Evolutionary conservation across 2,113 vertebrate species (phyloP).

Genomic region (Microtus montanus): DNA sequence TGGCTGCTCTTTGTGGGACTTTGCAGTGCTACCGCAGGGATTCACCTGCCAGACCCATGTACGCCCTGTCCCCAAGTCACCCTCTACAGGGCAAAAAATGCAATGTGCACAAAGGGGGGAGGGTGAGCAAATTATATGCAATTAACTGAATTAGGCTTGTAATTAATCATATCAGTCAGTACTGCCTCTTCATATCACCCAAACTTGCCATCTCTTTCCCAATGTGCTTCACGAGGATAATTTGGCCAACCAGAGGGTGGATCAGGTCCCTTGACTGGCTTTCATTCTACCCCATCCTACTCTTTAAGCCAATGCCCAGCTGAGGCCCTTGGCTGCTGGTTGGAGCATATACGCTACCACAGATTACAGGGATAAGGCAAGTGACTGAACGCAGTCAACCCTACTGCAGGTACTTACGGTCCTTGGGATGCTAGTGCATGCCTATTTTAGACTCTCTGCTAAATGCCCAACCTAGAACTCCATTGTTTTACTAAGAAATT

Average conservation of each 20-base stretch:
- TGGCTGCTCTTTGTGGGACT: neutral
- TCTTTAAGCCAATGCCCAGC: neutral
- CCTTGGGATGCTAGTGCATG: neutral
- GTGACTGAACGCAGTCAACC: neutral
- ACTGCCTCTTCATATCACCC: neutral
- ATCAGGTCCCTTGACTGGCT: neutral
- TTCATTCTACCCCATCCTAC: no score
- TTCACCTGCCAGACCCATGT: neutral
- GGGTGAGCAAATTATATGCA: neutral
- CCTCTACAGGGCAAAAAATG: neutral
- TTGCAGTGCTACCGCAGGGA: no score
- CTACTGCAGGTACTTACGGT: neutral
- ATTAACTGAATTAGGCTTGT: neutral
- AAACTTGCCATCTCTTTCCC: neutral
- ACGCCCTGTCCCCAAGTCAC: neutral
- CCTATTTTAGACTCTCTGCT: constrained; percentile 14
- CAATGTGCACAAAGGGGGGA: no score
- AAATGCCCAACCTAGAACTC: constrained; percentile 64
- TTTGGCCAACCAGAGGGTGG: neutral
- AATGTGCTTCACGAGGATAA: neutral
- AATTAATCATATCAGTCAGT: neutral
- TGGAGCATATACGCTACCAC: neutral
- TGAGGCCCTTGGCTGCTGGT: neutral
- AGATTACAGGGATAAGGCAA: neutral
- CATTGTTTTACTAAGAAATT: constrained; percentile 72